phyloP scores from a whole-genome alignment of 2,797 vertebrate genomes.

The Vespertilio murinus region DNA sequence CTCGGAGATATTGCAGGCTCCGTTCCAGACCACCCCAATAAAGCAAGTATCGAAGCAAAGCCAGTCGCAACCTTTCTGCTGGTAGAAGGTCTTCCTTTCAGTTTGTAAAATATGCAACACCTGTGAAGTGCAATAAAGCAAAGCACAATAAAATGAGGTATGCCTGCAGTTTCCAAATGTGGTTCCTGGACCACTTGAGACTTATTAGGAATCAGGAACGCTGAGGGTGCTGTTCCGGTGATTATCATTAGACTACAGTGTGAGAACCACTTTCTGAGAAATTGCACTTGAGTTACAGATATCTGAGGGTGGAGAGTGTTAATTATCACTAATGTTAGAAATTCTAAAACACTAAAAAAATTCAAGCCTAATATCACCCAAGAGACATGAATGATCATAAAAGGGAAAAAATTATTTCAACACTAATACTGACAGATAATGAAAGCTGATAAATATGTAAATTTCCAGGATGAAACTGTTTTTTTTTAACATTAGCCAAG shows the following conservation, averaged over 20 bases:
- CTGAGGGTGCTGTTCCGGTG: neutral
- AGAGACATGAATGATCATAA: neutral
- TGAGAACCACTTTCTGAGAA: neutral
- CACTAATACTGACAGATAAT: neutral
- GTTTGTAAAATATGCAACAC: neutral
- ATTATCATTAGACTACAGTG: neutral
- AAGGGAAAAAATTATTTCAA: neutral
- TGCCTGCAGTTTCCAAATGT: neutral
- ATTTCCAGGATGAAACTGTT: neutral
- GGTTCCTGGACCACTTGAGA: neutral
- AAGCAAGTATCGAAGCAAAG: neutral
- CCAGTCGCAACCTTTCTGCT: neutral
- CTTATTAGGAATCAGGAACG: neutral
- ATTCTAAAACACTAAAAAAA: neutral
- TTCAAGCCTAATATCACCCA: neutral
- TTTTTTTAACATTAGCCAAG: slow-evolving; percentile 4
- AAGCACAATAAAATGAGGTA: neutral
- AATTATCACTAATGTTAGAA: neutral
- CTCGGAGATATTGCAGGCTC: neutral
- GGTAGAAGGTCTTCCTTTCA: neutral
- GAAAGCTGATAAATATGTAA: neutral
- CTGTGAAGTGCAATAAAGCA: neutral
- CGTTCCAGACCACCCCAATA: neutral
- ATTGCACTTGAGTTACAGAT: neutral
- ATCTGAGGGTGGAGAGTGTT: neutral